These are phyloP conservation scores for Lanius ludovicianus DNA, from an alignment of 2,113 vertebrate species.

Conservation along the genomic window DNA sequence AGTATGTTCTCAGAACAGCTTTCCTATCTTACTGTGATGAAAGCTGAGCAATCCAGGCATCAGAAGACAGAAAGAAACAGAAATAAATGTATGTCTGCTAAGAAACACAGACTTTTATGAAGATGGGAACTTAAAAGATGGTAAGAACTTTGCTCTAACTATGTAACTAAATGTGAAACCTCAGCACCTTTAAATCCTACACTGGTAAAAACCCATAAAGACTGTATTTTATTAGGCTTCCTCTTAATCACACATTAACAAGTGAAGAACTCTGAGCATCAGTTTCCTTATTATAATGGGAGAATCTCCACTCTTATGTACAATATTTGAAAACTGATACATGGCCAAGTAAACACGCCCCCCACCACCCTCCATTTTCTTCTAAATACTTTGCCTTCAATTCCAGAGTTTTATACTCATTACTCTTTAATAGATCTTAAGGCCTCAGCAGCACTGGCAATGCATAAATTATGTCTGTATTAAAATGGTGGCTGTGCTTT, in stretches of 20 bases:
- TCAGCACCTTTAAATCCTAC: not conserved
- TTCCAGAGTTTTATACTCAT: not conserved
- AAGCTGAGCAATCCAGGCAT: not conserved
- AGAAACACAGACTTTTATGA: conserved; percentile 7
- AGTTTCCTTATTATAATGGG: not conserved
- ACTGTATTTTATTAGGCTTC: not conserved
- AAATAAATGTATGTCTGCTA: not conserved
- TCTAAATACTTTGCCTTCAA: not conserved
- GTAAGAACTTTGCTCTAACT: not conserved
- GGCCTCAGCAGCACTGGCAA: not conserved
- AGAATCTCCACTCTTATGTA: not conserved
- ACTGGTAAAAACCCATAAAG: not conserved
- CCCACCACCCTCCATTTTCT: not conserved
- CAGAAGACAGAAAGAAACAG: not conserved
- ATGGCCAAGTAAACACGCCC: not conserved
- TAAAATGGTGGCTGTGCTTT: not conserved
- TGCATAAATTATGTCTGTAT: rapidly evolving
- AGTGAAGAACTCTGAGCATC: not conserved
- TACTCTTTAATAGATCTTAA: not conserved
- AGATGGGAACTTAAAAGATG: conserved; percentile 15
- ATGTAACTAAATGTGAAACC: not conserved
- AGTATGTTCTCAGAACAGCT: not conserved
- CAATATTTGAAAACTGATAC: not conserved
- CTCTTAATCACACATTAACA: not conserved
- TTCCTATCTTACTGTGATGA: not conserved